Evolutionary conservation across 1,140 invertebrate species (phyloP), one percentile per base, ranked within the genome.

Genomic region (Brachionus angularis): DNA sequence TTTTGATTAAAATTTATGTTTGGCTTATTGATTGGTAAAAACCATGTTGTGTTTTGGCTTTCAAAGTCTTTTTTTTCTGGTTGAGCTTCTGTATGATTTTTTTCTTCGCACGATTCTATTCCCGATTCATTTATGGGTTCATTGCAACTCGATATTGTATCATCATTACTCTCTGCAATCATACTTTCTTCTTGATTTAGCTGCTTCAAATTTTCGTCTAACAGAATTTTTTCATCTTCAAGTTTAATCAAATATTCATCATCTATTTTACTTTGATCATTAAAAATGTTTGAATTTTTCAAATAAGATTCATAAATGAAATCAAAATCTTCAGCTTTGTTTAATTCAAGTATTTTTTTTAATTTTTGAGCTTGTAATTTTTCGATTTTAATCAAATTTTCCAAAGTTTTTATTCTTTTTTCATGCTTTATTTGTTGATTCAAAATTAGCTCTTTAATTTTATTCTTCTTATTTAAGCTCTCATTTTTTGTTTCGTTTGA

Each of bases 351-450:
- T 18, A 58, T 23, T 58, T 58, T 58, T 18, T 58, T 33, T 1
- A 58, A 34, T 7, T 21, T 36, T 12, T 58, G 14, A 21, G 39
- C n/a, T 36, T 58, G 53, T 14, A 39, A 8, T 23, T 39, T 58
- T 58, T 58, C 53, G 1, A 39, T 21, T 39, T 58, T 58, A n/a
- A 58, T 36, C 7, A 58, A 39, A 2, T 39, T 58, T 36, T 58
- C 53, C 10, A 58, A 29, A 23, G 36, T 36, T 58, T 23, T 58
- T 3, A 58, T 58, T 23, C 34, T 12, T 58, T 58, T 58, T 23
- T 58, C 53, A 5, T 58, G 53, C 14, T 39, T 36, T 39, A 39
- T 36, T 18, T 39, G 36, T 58, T 39, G 53, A 10, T 58, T 58
- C 8, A 34, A 58, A 23, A 58, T 58, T 1, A 25, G 23, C 10